Conservation (phyloP, 2,113 vertebrate species). For the Orcinus orca region DNA sequence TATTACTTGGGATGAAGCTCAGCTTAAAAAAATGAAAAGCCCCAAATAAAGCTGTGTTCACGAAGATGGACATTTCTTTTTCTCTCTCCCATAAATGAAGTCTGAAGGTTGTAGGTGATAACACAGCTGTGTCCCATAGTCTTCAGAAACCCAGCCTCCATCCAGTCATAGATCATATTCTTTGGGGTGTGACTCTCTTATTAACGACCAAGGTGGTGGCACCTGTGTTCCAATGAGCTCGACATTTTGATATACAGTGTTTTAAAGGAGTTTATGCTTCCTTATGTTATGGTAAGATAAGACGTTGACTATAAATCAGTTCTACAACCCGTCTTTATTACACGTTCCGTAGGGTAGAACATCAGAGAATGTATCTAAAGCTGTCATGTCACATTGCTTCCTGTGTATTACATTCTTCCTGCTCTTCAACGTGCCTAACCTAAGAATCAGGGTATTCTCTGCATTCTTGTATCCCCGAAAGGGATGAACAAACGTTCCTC, state of each 20-base stretch:
- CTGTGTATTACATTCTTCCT: neutral
- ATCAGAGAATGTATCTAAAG: neutral
- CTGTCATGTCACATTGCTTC: neutral
- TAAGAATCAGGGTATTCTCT: neutral
- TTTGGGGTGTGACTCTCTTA: neutral
- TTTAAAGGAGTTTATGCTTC: neutral
- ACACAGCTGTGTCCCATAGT: fast-evolving
- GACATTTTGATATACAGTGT: neutral
- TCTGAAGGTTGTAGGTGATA: neutral
- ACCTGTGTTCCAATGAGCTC: neutral
- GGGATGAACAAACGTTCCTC: neutral
- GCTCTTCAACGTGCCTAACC: neutral
- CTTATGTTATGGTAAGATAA: neutral
- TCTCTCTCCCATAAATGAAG: neutral
- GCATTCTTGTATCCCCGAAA: neutral
- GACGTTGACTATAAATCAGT: neutral
- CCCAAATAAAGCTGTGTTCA: neutral
- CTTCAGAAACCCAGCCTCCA: neutral
- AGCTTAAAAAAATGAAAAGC: neutral
- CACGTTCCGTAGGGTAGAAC: no score
- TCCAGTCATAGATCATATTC: neutral
- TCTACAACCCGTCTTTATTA: neutral
- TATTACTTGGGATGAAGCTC: neutral
- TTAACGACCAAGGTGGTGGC: neutral
- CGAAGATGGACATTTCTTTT: neutral